Conservation (phyloP, 2,888 invertebrate genomes). For the Acleris holmiana region DNA sequence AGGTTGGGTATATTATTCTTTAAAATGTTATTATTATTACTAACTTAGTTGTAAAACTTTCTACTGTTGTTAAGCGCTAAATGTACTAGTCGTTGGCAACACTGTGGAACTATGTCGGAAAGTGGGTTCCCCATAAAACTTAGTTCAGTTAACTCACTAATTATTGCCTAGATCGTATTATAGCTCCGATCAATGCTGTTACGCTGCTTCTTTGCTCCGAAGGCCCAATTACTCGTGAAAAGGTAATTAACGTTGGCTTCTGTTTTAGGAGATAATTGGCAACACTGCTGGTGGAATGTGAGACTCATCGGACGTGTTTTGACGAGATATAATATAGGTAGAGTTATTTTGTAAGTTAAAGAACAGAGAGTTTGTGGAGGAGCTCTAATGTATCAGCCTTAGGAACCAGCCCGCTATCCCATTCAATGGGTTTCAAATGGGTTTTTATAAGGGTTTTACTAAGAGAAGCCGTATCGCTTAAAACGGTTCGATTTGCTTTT, state of each 20-base stretch:
- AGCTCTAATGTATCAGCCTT: too few relatives aligned
- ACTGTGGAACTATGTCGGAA: slow-evolving; percentile 34
- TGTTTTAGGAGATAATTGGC: slow-evolving; percentile 32
- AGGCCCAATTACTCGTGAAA: slow-evolving; percentile 26
- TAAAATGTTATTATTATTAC: too few relatives aligned
- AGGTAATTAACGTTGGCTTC: slow-evolving; percentile 25
- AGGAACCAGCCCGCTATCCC: too few relatives aligned
- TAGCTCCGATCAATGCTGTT: slow-evolving; percentile 40
- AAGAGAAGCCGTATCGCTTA: too few relatives aligned
- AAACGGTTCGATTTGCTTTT: too few relatives aligned
- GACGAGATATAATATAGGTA: neutral
- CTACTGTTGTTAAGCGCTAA: too few relatives aligned
- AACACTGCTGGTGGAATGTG: slow-evolving; percentile 12
- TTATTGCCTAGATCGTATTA: slow-evolving; percentile 56
- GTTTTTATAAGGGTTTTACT: too few relatives aligned
- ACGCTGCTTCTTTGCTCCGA: slow-evolving; percentile 36
- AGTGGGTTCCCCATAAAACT: slow-evolving; percentile 45
- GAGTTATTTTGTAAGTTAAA: neutral
- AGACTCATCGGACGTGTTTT: slow-evolving; percentile 11
- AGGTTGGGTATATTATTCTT: too few relatives aligned
- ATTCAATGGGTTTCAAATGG: too few relatives aligned
- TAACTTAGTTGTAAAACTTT: too few relatives aligned
- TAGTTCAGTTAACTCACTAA: slow-evolving; percentile 48
- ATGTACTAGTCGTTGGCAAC: too few relatives aligned
- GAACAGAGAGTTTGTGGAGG: too few relatives aligned